Conservation (phyloP, 1,140 invertebrate species). For the Platorchestia sp. region DNA sequence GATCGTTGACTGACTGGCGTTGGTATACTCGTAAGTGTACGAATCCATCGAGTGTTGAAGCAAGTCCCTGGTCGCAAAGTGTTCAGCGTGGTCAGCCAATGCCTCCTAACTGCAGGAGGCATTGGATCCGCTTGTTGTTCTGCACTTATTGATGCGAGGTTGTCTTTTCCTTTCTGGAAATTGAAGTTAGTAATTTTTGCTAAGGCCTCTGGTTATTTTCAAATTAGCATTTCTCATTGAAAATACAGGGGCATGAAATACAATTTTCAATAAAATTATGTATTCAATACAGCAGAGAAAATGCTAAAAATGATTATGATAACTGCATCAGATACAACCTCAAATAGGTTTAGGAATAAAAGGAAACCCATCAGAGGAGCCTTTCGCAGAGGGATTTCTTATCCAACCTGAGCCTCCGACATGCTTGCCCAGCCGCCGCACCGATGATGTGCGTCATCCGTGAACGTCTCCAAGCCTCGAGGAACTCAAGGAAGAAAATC, state of each 20-base stretch:
- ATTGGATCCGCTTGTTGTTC: too few species aligned
- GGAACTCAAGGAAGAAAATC: neutral
- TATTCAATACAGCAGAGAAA: neutral
- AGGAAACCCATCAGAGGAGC: neutral
- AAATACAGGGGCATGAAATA: neutral
- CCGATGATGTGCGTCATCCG: slow-evolving; percentile 32
- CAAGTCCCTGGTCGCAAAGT: neutral
- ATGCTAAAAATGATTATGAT: neutral
- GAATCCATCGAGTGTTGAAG: neutral
- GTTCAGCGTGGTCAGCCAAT: neutral
- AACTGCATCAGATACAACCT: neutral
- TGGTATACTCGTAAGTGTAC: neutral
- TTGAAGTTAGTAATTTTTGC: neutral
- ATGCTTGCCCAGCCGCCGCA: neutral
- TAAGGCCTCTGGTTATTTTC: neutral
- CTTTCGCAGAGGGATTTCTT: neutral
- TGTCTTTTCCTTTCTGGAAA: too few species aligned
- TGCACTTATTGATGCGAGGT: neutral
- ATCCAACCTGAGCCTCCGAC: neutral
- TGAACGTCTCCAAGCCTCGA: neutral
- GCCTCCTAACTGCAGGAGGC: too few species aligned
- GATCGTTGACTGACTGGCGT: neutral
- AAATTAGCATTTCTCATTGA: neutral
- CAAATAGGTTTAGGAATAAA: neutral
- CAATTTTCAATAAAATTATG: neutral